Base-by-base conservation (phyloP, 2,797 vertebrate species). In the Gephyroberyx darwinii region DNA sequence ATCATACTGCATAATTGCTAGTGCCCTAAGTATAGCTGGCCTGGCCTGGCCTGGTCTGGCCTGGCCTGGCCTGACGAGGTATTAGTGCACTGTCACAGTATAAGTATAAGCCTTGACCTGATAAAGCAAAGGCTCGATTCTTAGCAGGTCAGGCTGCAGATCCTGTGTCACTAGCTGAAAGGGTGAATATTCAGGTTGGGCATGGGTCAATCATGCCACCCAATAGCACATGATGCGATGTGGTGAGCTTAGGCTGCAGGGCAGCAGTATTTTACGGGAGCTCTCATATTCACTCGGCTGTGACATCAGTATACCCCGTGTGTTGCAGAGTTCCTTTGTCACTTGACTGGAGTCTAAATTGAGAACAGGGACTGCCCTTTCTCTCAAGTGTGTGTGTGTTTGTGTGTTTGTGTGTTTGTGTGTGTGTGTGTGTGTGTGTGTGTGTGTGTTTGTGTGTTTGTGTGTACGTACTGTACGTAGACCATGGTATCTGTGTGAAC, bases 271-370 rank as follows among this genome's bases (percentile, higher is more conserved):
- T 47, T 52, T 8, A 57, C 54, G 41, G 65, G 57, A 35, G 54
- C 33, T 58, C 50, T 60, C 39, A 33, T 51, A 30, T 84, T 86
- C 74, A 59, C 59, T 78, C 17, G 22, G 82, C 80, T 84, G 74
- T 90, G 89, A 90, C 87, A 88, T 91, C 86, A 89, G 81, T 76
- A 75, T 75, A 74, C 62, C 78, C 60, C 85, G 78, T 69, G 71
- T 86, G 83, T 89, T 79, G 66, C 64, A 22, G 81, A 90, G 87
- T 91, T 86, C 88, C 86, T 84, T 84, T 91, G 92, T 92, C 92
- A 94, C 91, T 93, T 94, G 92, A 93, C 90, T 90, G 22, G 43
- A 51, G 62, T 90, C 90, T 94, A 93, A 93, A 88, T 91, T 86
- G 43, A 88, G 91, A 87, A 71, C 69, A 65, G 77, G 73, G 82